phyloP scores from a whole-genome alignment of 2,113 vertebrate genomes.

The Pica pica region DNA sequence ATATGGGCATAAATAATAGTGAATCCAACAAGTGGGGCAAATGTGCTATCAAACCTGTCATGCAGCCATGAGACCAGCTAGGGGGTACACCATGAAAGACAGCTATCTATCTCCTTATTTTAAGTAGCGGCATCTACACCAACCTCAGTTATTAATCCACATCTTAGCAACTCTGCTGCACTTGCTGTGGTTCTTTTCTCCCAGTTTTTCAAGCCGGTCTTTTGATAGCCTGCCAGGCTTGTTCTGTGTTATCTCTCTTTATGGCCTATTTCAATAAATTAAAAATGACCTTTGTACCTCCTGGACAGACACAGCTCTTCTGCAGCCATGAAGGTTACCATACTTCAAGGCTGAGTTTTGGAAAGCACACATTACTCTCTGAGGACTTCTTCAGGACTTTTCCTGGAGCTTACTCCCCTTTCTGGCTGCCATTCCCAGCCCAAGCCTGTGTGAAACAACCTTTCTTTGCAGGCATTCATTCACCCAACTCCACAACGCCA shows the following conservation, averaged over 20 bases:
- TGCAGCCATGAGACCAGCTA: background rate
- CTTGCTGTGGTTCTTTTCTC: background rate
- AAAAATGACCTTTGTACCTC: background rate
- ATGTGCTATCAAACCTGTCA: background rate
- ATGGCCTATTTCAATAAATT: background rate
- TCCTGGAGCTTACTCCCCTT: background rate
- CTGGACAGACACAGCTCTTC: background rate
- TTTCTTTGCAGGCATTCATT: background rate
- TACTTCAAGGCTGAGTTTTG: background rate
- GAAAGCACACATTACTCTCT: background rate
- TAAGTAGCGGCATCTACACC: background rate
- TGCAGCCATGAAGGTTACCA: background rate
- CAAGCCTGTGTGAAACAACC: background rate
- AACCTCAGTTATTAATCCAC: background rate
- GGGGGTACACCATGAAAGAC: background rate
- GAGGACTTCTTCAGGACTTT: background rate
- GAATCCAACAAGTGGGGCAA: constrained; percentile 37
- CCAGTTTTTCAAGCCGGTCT: background rate
- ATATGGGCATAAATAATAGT: constrained; percentile 43
- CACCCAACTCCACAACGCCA: background rate
- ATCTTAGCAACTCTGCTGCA: background rate
- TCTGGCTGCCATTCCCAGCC: background rate
- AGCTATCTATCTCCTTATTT: background rate
- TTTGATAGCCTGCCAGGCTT: background rate
- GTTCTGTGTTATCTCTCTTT: background rate